phyloP scores from a whole-genome alignment of 1,140 invertebrate species.

The Drosophila ohnishii region DNA sequence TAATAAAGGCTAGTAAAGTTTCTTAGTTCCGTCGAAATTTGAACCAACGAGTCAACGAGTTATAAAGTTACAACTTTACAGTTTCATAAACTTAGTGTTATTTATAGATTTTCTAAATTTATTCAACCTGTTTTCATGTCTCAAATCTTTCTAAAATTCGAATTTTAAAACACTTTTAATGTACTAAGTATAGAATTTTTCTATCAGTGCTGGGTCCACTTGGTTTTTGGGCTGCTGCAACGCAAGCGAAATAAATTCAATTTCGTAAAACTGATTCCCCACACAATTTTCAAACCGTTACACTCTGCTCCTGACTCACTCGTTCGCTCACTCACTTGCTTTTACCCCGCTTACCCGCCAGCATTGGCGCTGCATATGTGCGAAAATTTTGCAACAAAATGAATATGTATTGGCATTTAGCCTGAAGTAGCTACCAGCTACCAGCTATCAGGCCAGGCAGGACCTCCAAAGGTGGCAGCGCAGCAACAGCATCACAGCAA shows the following conservation, averaged over 20 bases:
- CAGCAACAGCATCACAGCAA: slow-evolving; percentile 42
- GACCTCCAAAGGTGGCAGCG: slow-evolving; percentile 36
- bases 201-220: slow-evolving; percentile 52
- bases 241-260: slow-evolving; percentile 79
- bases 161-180: background rate
- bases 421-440: slow-evolving; percentile 67
- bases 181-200: background rate
- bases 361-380: slow-evolving; percentile 72
- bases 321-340: slow-evolving; percentile 11
- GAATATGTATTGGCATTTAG: slow-evolving; percentile 81
- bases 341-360: slow-evolving; percentile 13
- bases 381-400: slow-evolving; percentile 75
- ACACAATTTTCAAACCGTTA: slow-evolving; percentile 67
- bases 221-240: slow-evolving; percentile 44
- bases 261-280: slow-evolving; percentile 80
- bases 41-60: background rate
- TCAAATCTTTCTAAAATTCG: background rate
- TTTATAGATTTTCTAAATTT: background rate
- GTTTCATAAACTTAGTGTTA: too few species aligned
- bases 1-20: too few species aligned
- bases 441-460: slow-evolving; percentile 23
- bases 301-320: slow-evolving; percentile 10
- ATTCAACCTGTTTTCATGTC: background rate
- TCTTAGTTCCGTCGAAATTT: background rate
- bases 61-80: background rate